phyloP scores from a whole-genome alignment of 2,797 vertebrate genomes.

The Macropodus opercularis region DNA sequence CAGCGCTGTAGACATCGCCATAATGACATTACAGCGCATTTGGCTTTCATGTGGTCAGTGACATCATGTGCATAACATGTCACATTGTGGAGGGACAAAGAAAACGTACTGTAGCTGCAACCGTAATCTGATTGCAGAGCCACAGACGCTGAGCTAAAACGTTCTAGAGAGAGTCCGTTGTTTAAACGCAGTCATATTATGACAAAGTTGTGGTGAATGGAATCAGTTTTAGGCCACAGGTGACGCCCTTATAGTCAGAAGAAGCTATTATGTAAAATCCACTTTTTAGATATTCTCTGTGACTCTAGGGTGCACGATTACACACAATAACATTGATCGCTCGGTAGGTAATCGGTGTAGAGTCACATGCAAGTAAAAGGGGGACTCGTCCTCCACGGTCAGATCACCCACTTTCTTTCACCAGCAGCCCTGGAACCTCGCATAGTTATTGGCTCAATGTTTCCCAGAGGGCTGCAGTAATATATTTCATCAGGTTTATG shows the following conservation, averaged over 20 bases:
- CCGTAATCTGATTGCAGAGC: slow-evolving; percentile 38
- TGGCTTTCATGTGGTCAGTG: slow-evolving; percentile 31
- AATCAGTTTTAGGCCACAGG: slow-evolving; percentile 9
- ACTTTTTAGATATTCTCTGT: too few relatives aligned
- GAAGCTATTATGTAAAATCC: too few relatives aligned
- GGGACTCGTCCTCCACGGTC: slow-evolving; percentile 25
- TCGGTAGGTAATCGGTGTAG: slow-evolving; percentile 32
- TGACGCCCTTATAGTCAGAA: slow-evolving; percentile 5
- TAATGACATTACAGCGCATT: slow-evolving; percentile 1
- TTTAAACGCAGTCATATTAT: slow-evolving; percentile 4
- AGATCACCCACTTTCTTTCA: slow-evolving; percentile 34
- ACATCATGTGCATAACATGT: slow-evolving; percentile 34
- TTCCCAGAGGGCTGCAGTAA: slow-evolving; percentile 27
- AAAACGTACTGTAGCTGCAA: slow-evolving; percentile 5
- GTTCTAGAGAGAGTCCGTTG: background rate
- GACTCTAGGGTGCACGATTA: too few relatives aligned
- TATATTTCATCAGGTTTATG: slow-evolving; percentile 31
- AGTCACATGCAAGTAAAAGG: slow-evolving; percentile 18
- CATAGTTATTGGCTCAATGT: slow-evolving; percentile 35
- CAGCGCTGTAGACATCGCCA: too few relatives aligned
- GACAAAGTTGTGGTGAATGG: background rate
- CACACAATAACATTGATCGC: slow-evolving; percentile 15
- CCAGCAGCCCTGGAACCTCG: slow-evolving; percentile 4
- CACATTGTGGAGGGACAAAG: slow-evolving; percentile 5
- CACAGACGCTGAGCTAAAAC: slow-evolving; percentile 2